These are phyloP conservation scores for Sthenelais limicola DNA, from an alignment of 2,888 invertebrate species.

Conservation along the genomic window DNA sequence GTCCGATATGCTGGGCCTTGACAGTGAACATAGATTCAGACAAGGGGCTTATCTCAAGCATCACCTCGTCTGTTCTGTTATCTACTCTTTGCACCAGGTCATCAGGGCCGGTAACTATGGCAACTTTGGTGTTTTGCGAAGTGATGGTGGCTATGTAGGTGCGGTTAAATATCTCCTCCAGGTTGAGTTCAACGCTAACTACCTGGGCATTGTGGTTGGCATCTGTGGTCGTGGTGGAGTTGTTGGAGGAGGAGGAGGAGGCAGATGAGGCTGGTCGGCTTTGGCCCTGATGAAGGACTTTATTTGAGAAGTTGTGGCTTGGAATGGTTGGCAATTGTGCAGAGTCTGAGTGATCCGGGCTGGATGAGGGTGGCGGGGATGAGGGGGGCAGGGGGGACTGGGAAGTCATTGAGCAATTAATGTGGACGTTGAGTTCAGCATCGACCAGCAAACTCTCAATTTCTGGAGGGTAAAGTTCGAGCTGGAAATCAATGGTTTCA, in stretches of 20 bases:
- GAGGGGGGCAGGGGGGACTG: background rate
- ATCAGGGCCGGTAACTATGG: conserved; percentile 21
- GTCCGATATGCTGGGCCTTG: conserved; percentile 28
- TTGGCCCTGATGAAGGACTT: background rate
- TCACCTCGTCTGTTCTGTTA: conserved; percentile 26
- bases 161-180: conserved; percentile 3
- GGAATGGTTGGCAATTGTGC: background rate
- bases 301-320: background rate
- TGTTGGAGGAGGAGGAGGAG: background rate
- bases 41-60: conserved; percentile 5
- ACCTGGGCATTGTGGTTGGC: background rate
- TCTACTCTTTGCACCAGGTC: conserved; percentile 24
- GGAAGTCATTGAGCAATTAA: conserved; percentile 42
- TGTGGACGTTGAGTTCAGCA: conserved; percentile 27
- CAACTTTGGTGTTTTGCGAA: conserved; percentile 22
- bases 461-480: conserved; percentile 23
- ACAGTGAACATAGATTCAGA: conserved; percentile 34
- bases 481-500: too few relatives aligned
- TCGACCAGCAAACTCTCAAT: conserved; percentile 12
- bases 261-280: background rate
- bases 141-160: conserved; percentile 38
- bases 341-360: too few relatives aligned
- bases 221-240: background rate
- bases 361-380: background rate
- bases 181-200: background rate